Evolutionary conservation across 2,113 vertebrate genomes (phyloP).

Genomic region (Reinhardtius hippoglossoides): DNA sequence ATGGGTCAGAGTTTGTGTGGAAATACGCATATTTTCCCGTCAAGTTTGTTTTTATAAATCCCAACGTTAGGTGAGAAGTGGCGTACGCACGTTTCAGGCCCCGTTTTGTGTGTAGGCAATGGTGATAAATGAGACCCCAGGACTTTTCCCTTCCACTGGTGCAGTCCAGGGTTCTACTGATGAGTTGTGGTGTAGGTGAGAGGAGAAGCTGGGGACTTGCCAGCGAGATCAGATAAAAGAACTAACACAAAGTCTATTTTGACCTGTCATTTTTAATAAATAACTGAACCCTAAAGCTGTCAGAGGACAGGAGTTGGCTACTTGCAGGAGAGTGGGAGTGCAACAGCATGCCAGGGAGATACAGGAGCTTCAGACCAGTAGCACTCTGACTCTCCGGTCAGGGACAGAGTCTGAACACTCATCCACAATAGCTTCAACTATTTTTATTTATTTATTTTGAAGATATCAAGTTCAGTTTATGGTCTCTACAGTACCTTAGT

Average conservation of each 20-base stretch:
- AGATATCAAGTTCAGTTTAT: not conserved
- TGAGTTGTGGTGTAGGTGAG: not conserved
- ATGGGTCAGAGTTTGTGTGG: too few relatives aligned
- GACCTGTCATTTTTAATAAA: constrained; percentile 37
- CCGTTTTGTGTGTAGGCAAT: too few relatives aligned
- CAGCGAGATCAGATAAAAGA: constrained; percentile 38
- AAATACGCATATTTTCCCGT: too few relatives aligned
- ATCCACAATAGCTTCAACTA: too few relatives aligned
- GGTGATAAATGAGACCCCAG: too few relatives aligned
- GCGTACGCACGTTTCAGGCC: too few relatives aligned
- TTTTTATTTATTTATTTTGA: not conserved
- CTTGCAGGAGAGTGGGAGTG: not conserved
- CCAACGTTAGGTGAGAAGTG: too few relatives aligned
- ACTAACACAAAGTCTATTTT: constrained; percentile 39
- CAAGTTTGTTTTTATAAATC: too few relatives aligned
- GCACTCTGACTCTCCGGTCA: not conserved
- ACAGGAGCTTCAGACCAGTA: not conserved
- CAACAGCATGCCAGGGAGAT: constrained; percentile 6
- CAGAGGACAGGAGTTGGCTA: constrained; percentile 24
- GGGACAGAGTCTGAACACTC: too few relatives aligned
- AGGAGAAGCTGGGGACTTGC: constrained; percentile 5
- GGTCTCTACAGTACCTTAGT: too few relatives aligned
- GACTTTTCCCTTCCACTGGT: not conserved
- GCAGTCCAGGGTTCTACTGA: constrained; percentile 1
- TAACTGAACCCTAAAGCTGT: constrained; percentile 36